Evolutionary conservation across 2,113 vertebrate species (phyloP).

Genomic region (Oceanites oceanicus): DNA sequence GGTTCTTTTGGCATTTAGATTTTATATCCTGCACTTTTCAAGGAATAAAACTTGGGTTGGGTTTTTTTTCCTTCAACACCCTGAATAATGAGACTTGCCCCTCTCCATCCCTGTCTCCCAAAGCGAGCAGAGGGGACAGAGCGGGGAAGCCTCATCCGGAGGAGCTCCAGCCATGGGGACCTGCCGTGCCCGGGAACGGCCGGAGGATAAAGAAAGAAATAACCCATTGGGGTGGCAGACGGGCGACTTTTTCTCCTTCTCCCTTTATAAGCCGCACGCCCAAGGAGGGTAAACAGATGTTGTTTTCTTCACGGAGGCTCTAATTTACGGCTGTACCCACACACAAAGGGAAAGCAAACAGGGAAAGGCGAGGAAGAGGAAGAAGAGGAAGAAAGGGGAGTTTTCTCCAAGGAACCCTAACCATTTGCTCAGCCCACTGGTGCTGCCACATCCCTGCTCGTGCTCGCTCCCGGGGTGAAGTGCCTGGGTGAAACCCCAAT

Average conservation of each 20-base stretch:
- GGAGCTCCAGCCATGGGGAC: not conserved
- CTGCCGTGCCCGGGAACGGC: rapidly evolving
- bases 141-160: rapidly evolving
- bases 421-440: not conserved
- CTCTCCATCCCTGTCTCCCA: not conserved
- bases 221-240: rapidly evolving
- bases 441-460: not conserved
- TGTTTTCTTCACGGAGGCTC: constrained; percentile 39
- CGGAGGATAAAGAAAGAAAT: not conserved
- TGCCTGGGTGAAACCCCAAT: not conserved
- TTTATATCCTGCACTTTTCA: not conserved
- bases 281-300: constrained; percentile 13
- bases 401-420: not conserved
- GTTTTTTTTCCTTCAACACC: not conserved
- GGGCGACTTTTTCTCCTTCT: not conserved
- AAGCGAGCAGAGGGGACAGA: rapidly evolving
- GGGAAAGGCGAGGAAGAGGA: not conserved
- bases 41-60: not conserved
- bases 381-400: not conserved
- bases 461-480: not conserved
- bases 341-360: not conserved
- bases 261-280: not conserved
- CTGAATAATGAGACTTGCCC: rapidly evolving
- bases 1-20: not conserved
- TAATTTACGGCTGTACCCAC: not conserved